Evolutionary conservation across 2,888 invertebrate genomes (phyloP), one percentile per base, ranked within the genome.

Genomic region (Acrocera orbiculus): DNA sequence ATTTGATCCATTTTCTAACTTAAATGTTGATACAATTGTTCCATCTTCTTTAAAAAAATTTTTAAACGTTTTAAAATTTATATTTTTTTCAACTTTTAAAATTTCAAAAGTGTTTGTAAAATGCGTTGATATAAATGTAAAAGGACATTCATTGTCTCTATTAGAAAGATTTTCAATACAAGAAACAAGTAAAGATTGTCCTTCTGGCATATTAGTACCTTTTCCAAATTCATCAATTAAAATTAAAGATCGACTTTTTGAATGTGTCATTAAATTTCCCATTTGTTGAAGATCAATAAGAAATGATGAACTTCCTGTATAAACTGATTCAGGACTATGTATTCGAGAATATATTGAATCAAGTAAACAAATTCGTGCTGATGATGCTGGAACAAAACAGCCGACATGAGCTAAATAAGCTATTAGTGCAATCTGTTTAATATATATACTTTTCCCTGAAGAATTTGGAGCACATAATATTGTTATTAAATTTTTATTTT

Each of bases 161-260:
- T 65, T 62, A 28, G 77, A 53, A 57, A 86, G 78, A 45, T 74
- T 63, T 44, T 70, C 69, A 30, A 89, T 53, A 24, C 71, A 68
- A 0, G 80, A 70, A 0, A 72, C 67, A 14, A 87, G 61, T 20
- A 92, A 56, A 1, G 81, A 67, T 24, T 77, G 56, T 0, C 87
- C 89, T 57, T 87, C 87, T 3, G 67, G 61, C 52, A 75, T 69
- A 2, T 69, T 61, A 2, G 90, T 89, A 38, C 87, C 85, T 54
- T 78, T 76, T 4, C 89, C 90, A 62, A 90, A 86, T 62, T 90
- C 90, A 58, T 93, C 92, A 23, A 90, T 64, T 19, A 92, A 62
- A 1, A 92, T 64, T 4, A 93, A 58, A 0, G 86, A 82, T 40
- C 64, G 53, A 9, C 30, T 31, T 1, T 76, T 70, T 43, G 70